Percentiles rank a stretch among this genome's conserved stretches.
Conservation (phyloP, 2,113 vertebrate genomes). For the Eira barbara region DNA sequence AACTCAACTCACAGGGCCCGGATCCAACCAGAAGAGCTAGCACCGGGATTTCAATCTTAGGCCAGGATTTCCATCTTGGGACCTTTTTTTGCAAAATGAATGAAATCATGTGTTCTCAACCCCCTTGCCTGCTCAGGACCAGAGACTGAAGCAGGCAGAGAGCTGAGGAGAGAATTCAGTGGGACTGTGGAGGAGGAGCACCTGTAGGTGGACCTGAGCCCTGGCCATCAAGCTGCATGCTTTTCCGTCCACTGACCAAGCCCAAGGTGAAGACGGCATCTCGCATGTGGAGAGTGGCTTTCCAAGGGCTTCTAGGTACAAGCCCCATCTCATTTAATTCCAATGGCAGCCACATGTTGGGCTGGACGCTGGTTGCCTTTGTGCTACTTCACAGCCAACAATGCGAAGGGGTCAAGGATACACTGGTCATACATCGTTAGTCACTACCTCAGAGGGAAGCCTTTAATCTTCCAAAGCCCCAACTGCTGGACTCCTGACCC, state of each 20-base stretch:
- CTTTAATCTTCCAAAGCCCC: not conserved
- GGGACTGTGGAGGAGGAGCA: accelerated
- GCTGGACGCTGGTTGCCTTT: not conserved
- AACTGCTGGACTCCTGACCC: not conserved
- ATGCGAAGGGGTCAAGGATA: not conserved
- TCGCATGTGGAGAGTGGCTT: not conserved
- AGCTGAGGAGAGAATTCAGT: accelerated
- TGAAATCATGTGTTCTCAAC: not conserved
- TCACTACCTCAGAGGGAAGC: not conserved
- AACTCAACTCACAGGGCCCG: not conserved
- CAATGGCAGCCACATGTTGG: accelerated
- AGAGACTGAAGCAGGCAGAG: not conserved
- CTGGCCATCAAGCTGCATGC: not conserved
- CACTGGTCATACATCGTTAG: accelerated
- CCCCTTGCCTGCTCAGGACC: not conserved
- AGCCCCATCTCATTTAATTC: not conserved
- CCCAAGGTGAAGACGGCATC: accelerated
- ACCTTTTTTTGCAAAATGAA: not conserved
- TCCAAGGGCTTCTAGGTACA: not conserved
- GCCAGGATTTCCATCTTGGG: not conserved
- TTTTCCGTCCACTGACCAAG: not conserved
- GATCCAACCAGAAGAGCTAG: not conserved
- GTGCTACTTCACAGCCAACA: not conserved
- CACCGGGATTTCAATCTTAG: not conserved
- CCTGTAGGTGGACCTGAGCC: too few species aligned